Evolutionary conservation across 35 echinoderm and acorn worm genomes (phyloP), one percentile per base, ranked within the genome.

Genomic region (Heliocidaris erythrogramma): DNA sequence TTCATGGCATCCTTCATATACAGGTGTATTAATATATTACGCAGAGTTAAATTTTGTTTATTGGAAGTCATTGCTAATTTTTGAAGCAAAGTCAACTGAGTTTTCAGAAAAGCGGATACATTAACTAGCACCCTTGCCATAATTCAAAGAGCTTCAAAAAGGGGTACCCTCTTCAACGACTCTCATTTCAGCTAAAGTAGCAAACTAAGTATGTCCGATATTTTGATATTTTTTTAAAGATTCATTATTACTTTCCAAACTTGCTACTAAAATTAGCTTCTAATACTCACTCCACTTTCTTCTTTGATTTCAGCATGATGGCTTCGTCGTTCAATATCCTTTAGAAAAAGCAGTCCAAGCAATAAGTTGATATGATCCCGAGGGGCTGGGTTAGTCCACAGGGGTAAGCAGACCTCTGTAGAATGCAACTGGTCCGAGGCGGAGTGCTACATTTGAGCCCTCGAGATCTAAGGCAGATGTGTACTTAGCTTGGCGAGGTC

Each of bases 241-340:
- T 78, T 78, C 65, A 78, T 24, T 21, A 27, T n/a, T 78, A 78
- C 18, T 78, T 78, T 78, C 65, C 0, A 78, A 78, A 78, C 21
- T 21, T 42, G 35, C 35, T 42, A 42, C 35, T 42, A 78, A 69
- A n/a, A n/a, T 27, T 24, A 78, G 65, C 17, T 78, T n/a, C 4
- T 4, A 78, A 27, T 78, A 78, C 65, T 78, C 27, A 78, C 65
- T 78, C 65, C 65, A 78, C 65, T 78, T 78, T 78, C 65, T 78
- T 78, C 65, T 78, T 78, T 78, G 65, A 78, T 24, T 78, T 78
- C 65, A 78, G 65, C 65, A 78, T 78, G 65, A 78, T 78, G 65
- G 65, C 6, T 27, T 78, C 18, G 17, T 78, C 27, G 65, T 7
- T 78, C 0, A 78, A 27, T 78, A 78, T 7, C 65, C 65, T 42